Evolutionary conservation across 1,140 invertebrate genomes (phyloP).

Genomic region (Andricus grossulariae): DNA sequence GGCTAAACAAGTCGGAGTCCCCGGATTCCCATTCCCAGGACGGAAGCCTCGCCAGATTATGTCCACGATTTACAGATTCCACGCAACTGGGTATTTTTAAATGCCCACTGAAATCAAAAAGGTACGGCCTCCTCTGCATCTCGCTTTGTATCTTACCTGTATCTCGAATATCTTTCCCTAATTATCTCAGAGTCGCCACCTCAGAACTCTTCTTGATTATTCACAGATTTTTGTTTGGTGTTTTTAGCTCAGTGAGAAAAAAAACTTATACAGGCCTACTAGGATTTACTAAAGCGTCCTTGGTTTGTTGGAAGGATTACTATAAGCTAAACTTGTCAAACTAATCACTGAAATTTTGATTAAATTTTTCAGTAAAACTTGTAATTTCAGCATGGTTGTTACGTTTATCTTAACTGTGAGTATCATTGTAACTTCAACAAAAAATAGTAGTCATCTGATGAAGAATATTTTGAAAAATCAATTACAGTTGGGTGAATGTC

Average conservation of each 20-base stretch:
- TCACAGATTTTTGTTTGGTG: background rate
- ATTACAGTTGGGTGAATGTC: no score
- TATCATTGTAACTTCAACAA: no score
- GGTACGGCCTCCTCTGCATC: slow-evolving; percentile 10
- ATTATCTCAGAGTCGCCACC: background rate
- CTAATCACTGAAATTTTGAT: no score
- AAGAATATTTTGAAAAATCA: no score
- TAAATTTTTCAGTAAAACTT: no score
- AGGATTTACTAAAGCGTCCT: no score
- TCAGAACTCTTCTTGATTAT: background rate
- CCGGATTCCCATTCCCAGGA: slow-evolving; percentile 3
- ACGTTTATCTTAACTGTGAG: no score
- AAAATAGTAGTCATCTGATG: no score
- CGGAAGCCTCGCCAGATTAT: slow-evolving; percentile 29
- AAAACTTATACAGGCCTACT: no score
- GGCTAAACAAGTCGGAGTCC: slow-evolving; percentile 11
- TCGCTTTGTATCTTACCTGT: slow-evolving; percentile 11
- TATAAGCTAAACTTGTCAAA: no score
- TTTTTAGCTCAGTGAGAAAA: background rate
- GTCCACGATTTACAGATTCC: slow-evolving; percentile 26
- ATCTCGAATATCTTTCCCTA: slow-evolving; percentile 28
- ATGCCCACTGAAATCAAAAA: slow-evolving; percentile 8
- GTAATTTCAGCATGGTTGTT: no score
- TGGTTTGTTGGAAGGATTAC: no score
- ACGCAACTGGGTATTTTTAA: slow-evolving; percentile 18